Evolutionary conservation across 2,113 vertebrate species (phyloP), one percentile per base, ranked within the genome.

Genomic region (Macheiramphus alcinus): DNA sequence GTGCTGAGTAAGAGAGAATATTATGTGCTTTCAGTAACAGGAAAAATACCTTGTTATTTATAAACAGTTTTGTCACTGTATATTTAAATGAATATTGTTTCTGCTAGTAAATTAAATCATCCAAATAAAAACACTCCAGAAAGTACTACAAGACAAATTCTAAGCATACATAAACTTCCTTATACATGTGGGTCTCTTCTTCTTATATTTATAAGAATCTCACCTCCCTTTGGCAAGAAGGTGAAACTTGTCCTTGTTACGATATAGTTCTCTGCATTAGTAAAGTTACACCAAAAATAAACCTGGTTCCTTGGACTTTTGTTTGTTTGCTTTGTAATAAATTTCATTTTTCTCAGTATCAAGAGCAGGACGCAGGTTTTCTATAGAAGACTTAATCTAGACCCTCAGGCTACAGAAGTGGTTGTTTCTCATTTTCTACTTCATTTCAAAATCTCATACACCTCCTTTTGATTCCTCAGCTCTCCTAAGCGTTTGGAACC

Each of bases 111-210:
- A 70, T 34, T 29, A 38, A 9, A 66, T 36, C 4, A 74, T 47
- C 29, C 16, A 70, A 75, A 82, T 65, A 31, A 8, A 38, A 7
- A 48, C 11, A 59, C 19, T 38, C 7, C 12, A 59, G 10, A 78
- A 76, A 66, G 7, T 27, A 53, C 18, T 52, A 47, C 27, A 80
- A 65, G 48, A 32, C 2, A 71, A 84, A 76, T 81, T 66, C 16
- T 59, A 84, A 84, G 11, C 2, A 5, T 61, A 34, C 38, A 40
- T 58, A 67, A 67, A 70, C 3, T 56, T 89, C 31, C 7, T 50
- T 32, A 48, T 34, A 50, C 1, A 1, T 20, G 13, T 43, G 4
- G 2, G 17, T 1, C 1, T 63, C 8, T 55, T 84, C 8, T 50
- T 50, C 48, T 13, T 59, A 18, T 45, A 52, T 16, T 20, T 56